Base-by-base conservation (phyloP, 1,140 invertebrate species). In the Chrysopa pallens region DNA sequence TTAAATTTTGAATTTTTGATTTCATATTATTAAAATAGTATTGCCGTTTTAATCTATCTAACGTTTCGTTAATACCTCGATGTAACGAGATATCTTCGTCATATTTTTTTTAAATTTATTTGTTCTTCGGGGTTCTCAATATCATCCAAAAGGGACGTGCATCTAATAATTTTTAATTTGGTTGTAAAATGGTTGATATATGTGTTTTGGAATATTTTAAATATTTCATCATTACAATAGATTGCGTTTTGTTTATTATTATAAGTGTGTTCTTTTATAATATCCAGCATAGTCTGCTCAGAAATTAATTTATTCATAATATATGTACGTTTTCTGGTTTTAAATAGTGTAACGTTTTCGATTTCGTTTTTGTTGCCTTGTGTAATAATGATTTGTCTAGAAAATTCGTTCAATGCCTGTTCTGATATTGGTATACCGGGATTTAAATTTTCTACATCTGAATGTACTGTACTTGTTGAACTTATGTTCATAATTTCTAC, bases 401-500 rank as follows among this genome's bases (percentile, higher is more conserved):
- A 12, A 33, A 4, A 33, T 23, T 23, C 17, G 17, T 23, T 23
- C 17, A 23, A 23, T 33, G 8, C 8, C 31, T 33, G 8, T 9
- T 33, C 8, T 33, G 31, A 12, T 33, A 11, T 12, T 2, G 31
- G 8, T 11, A 9, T 33, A 12, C n/a, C 31, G 4, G 31, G 8
- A 12, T 11, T 11, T 11, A 12, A 12, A 6, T 33, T 33, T 33
- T 33, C 31, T 11, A 6, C 53, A 6, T 55, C 15, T 29, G 17
- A 23, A 38, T 15, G 31, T 33, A 33, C 8, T 8, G 8, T 11
- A 23, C 11, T 14, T 14, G 42, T 28, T 13, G 31, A 11, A 11
- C n/a, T 12, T 33, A 11, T 12, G 31, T 33, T 33, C n/a, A 33
- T 36, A 15, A 39, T 43, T 11, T 15, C 63, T 63, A 68, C 43